Conservation (phyloP, 53 echinoderm and acorn worm genomes). For the Arbacia lixula region DNA sequence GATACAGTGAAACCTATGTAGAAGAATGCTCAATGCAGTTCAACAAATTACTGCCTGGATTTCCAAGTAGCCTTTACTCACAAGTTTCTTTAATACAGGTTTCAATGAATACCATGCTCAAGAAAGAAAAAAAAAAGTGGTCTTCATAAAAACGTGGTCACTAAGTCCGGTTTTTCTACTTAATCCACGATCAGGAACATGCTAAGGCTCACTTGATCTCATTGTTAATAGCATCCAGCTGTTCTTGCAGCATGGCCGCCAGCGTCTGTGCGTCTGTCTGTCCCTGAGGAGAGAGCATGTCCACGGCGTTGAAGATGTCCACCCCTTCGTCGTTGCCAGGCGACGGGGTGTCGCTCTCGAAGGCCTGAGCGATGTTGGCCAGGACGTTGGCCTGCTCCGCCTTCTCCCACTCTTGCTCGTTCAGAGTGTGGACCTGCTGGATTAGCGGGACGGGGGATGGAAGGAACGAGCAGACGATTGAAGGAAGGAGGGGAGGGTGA, state of each 20-base stretch:
- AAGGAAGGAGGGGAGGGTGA: not conserved
- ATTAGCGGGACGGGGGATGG: slow-evolving; percentile 22
- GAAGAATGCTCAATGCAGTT: too few relatives aligned
- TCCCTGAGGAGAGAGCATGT: slow-evolving; percentile 92
- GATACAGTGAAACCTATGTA: too few relatives aligned
- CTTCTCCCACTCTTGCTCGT: slow-evolving; percentile 99
- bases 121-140: too few relatives aligned
- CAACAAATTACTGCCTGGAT: too few relatives aligned
- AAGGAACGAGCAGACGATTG: not conserved
- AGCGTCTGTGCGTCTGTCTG: slow-evolving; percentile 97
- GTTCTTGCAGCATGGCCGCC: slow-evolving; percentile 94
- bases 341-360: slow-evolving; percentile 80
- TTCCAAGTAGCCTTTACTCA: too few relatives aligned
- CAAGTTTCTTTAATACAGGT: too few relatives aligned
- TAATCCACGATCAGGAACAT: too few relatives aligned
- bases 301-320: slow-evolving; percentile 93
- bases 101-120: too few relatives aligned
- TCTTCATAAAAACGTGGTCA: too few relatives aligned
- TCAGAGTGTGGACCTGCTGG: slow-evolving; percentile 91
- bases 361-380: slow-evolving; percentile 97
- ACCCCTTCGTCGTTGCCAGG: slow-evolving; percentile 74
- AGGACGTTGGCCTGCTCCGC: slow-evolving; percentile 95
- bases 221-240: slow-evolving; percentile 98
- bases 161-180: too few relatives aligned
- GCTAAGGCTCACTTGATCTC: slow-evolving; percentile 86